These are phyloP conservation scores for Orchestes rusci DNA, from an alignment of 2,888 invertebrate species.

Conservation along the genomic window DNA sequence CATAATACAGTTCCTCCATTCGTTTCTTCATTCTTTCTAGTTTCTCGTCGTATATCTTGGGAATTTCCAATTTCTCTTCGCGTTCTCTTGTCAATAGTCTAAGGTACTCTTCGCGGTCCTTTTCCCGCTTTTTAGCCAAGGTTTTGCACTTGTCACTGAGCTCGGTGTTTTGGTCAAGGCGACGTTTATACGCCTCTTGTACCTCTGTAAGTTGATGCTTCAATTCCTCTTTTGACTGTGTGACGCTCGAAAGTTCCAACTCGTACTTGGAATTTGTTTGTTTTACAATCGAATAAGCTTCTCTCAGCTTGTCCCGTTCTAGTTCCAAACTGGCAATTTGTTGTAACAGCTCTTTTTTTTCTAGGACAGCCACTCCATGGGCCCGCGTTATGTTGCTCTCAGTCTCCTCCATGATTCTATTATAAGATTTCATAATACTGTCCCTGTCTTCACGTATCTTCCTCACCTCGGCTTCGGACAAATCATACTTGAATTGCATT, in stretches of 20 bases:
- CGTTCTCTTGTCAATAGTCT: constrained; percentile 34
- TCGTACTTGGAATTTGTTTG: constrained; percentile 37
- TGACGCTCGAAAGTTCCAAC: constrained; percentile 36
- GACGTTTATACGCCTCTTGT: constrained; percentile 41
- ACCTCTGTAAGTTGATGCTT: constrained; percentile 36
- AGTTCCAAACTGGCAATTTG: constrained; percentile 29
- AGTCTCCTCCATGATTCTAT: constrained; percentile 33
- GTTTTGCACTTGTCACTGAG: constrained; percentile 40
- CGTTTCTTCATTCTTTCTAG: constrained; percentile 71
- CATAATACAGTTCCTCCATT: constrained; percentile 63
- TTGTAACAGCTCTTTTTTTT: constrained; percentile 31
- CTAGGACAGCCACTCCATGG: constrained; percentile 31
- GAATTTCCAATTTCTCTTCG: constrained; percentile 47
- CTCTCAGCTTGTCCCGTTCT: constrained; percentile 32
- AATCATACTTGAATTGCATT: neutral
- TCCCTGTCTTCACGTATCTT: constrained; percentile 32
- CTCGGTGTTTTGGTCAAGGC: constrained; percentile 41
- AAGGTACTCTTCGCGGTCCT: constrained; percentile 40
- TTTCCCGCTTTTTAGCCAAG: constrained; percentile 28
- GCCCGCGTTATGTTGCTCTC: constrained; percentile 32
- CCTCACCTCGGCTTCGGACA: constrained; percentile 23
- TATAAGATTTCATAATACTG: constrained; percentile 33
- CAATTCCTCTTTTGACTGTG: constrained; percentile 31
- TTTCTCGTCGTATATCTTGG: constrained; percentile 65
- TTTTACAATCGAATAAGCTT: constrained; percentile 36